These are phyloP conservation scores for Cyprinodon variegatus DNA, from an alignment of 2,113 vertebrate genomes.

Conservation along the genomic window DNA sequence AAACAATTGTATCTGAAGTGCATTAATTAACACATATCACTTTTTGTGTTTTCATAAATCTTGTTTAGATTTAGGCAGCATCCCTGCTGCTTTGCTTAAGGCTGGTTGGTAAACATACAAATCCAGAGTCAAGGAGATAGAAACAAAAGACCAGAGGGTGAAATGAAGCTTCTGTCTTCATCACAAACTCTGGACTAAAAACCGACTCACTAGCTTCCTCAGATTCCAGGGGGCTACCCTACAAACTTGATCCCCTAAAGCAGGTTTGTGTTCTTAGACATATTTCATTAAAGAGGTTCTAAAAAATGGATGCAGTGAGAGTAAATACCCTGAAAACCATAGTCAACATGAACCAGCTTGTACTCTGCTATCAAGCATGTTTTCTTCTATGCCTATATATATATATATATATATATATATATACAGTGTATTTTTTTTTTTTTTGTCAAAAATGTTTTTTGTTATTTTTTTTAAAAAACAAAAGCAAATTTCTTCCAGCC, in stretches of 20 bases:
- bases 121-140: slow-evolving; percentile 50
- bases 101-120: slow-evolving; percentile 55
- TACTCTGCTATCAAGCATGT: slow-evolving; percentile 24
- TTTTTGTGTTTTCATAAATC: slow-evolving; percentile 19
- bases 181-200: slow-evolving; percentile 48
- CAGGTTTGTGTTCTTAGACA: slow-evolving; percentile 19
- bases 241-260: slow-evolving; percentile 16
- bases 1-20: neutral
- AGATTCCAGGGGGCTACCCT: slow-evolving; percentile 16
- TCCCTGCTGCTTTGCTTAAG: slow-evolving; percentile 29
- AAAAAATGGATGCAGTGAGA: neutral
- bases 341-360: neutral
- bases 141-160: slow-evolving; percentile 44
- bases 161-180: slow-evolving; percentile 23
- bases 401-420: slow-evolving; percentile 15
- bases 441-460: neutral
- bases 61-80: slow-evolving; percentile 31
- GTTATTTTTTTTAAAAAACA: neutral
- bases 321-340: neutral
- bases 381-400: slow-evolving; percentile 5
- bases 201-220: slow-evolving; percentile 36
- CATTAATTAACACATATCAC: slow-evolving; percentile 8
- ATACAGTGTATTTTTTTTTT: slow-evolving; percentile 5
- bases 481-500: neutral
- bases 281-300: slow-evolving; percentile 18